Conservation (phyloP, 2,113 vertebrate genomes). For the Odontesthes bonariensis region DNA sequence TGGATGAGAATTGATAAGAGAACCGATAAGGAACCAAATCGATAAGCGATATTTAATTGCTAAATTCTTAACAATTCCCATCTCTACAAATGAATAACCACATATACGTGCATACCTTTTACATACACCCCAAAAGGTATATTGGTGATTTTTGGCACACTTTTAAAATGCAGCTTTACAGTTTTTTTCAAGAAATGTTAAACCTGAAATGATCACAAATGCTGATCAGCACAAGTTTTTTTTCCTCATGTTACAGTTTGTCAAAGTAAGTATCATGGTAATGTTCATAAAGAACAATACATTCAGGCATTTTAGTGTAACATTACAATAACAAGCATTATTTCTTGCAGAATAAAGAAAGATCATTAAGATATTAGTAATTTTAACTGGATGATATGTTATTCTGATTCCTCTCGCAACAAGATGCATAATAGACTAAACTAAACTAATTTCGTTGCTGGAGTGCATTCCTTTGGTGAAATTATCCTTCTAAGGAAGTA, state of each 20-base stretch:
- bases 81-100: slow-evolving; percentile 31
- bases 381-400: neutral
- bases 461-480: slow-evolving; percentile 55
- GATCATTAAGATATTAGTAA: neutral
- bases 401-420: slow-evolving; percentile 1
- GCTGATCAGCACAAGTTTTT: neutral
- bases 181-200: neutral
- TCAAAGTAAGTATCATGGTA: neutral
- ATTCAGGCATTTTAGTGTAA: neutral
- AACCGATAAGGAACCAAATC: no score
- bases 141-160: neutral
- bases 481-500: slow-evolving; percentile 48
- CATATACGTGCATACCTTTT: neutral
- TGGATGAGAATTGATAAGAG: no score
- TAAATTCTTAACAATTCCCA: no score
- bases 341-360: neutral
- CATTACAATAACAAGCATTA: neutral
- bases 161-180: neutral
- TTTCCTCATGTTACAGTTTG: neutral
- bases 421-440: slow-evolving; percentile 27
- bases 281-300: neutral
- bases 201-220: neutral
- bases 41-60: no score
- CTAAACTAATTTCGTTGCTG: slow-evolving; percentile 38
- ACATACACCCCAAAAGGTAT: neutral